Evolutionary conservation across 1,140 invertebrate species (phyloP), one percentile per base, ranked within the genome.

Genomic region (Tetragnatha versicolor): DNA sequence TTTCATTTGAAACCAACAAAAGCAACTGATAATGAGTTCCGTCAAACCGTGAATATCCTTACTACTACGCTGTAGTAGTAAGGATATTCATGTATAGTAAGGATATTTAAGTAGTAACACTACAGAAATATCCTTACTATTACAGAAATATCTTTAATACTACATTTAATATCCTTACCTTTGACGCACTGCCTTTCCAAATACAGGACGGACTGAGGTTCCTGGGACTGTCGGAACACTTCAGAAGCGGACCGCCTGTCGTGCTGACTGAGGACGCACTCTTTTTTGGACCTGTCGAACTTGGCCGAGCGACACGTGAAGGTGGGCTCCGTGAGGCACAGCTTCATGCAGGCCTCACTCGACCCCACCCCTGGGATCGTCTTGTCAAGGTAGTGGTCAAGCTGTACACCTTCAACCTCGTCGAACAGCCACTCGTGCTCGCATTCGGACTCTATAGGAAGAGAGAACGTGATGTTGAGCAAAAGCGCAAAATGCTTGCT

Each of bases 101-200:
- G n/a, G n/a, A n/a, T n/a, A n/a, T n/a, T n/a, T n/a, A n/a, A n/a
- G n/a, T n/a, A n/a, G n/a, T n/a, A n/a, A n/a, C n/a, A n/a, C n/a
- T n/a, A n/a, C n/a, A n/a, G n/a, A n/a, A n/a, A n/a, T n/a, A n/a
- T n/a, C n/a, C n/a, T n/a, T n/a, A n/a, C n/a, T n/a, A n/a, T n/a
- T n/a, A n/a, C n/a, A n/a, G n/a, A n/a, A n/a, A n/a, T n/a, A n/a
- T n/a, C n/a, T n/a, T n/a, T n/a, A n/a, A n/a, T n/a, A n/a, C n/a
- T n/a, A n/a, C n/a, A n/a, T n/a, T n/a, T n/a, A n/a, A 3, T 25
- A 53, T 70, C 33, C 51, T 80, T 82, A 86, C 84, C 77, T 82
- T 83, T 81, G 22, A 85, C 81, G 72, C 87, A 88, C 60, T 87
- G 86, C 69, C 87, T 88, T 79, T 88, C 87, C 60, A 88, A 80